Evolutionary conservation across 2,113 vertebrate genomes (phyloP).

Genomic region (Aythya baeri): DNA sequence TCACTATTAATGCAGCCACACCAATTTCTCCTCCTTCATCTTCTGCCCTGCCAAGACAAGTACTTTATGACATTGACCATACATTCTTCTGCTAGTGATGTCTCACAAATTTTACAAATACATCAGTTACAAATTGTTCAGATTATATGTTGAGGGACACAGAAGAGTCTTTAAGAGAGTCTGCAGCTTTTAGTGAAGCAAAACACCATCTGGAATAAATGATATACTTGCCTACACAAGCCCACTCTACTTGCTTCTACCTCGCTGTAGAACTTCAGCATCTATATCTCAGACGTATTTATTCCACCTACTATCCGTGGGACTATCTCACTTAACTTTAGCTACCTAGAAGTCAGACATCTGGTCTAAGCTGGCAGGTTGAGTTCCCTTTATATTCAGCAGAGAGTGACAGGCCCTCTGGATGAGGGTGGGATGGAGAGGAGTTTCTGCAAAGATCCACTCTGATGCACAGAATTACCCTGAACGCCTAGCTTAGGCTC

Average conservation of each 20-base stretch:
- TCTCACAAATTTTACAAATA: constrained; percentile 1
- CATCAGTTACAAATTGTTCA: neutral
- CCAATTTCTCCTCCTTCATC: neutral
- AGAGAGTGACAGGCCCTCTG: neutral
- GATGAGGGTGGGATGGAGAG: neutral
- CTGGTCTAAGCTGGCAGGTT: neutral
- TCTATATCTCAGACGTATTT: constrained; percentile 10
- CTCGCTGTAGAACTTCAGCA: constrained; percentile 10
- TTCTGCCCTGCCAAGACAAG: neutral
- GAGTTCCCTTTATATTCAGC: neutral
- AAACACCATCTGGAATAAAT: constrained; percentile 62
- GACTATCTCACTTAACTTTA: neutral
- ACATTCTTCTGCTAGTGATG: neutral
- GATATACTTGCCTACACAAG: constrained; percentile 29
- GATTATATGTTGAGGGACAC: neutral
- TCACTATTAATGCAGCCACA: neutral
- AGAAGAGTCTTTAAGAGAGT: constrained; percentile 51
- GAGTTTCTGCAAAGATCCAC: neutral
- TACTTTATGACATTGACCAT: neutral
- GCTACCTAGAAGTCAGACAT: neutral
- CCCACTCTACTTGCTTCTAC: constrained; percentile 25
- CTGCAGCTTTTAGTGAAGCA: constrained; percentile 22
- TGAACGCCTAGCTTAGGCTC: neutral
- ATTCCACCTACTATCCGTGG: constrained; percentile 47
- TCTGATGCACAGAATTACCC: neutral